phyloP scores from a whole-genome alignment of 2,113 vertebrate genomes.

The Brachyhypopomus occidentalis region DNA sequence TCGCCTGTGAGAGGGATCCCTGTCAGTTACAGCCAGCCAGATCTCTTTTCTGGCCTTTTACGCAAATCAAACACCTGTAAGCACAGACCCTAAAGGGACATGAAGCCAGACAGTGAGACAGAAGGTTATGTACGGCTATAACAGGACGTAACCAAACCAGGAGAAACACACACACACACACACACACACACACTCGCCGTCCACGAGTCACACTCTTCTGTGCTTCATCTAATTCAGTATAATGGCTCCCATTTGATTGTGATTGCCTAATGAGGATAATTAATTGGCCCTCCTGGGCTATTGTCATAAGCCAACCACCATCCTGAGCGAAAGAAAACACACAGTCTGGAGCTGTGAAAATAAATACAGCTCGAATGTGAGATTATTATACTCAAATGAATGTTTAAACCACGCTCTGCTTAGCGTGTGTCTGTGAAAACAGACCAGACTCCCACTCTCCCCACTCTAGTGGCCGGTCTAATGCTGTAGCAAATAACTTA shows the following conservation, averaged over 20 bases:
- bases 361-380: conserved; percentile 47
- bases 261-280: conserved; percentile 74
- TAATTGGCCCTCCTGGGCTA: conserved; percentile 69
- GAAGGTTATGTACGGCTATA: neutral
- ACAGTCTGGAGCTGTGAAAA: conserved; percentile 60
- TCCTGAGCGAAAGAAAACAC: conserved; percentile 56
- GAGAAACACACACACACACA: neutral
- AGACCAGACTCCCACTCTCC: conserved; percentile 6
- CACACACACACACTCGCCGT: neutral
- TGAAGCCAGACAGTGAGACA: neutral
- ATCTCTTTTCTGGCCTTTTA: neutral
- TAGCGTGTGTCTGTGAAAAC: conserved; percentile 44
- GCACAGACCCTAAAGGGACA: neutral
- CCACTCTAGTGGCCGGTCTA: neutral
- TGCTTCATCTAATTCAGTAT: conserved; percentile 69
- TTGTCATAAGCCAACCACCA: conserved; percentile 59
- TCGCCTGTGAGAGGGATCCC: neutral
- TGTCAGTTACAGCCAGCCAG: conserved; percentile 19
- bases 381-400: conserved; percentile 51
- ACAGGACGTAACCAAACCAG: neutral
- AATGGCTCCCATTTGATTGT: conserved; percentile 76
- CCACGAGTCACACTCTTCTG: conserved; percentile 48
- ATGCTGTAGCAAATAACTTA: neutral
- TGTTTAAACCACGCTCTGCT: conserved; percentile 49
- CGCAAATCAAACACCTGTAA: conserved; percentile 14